These are phyloP conservation scores for Nerophis ophidion DNA, from an alignment of 2,113 vertebrate species.

Conservation along the genomic window DNA sequence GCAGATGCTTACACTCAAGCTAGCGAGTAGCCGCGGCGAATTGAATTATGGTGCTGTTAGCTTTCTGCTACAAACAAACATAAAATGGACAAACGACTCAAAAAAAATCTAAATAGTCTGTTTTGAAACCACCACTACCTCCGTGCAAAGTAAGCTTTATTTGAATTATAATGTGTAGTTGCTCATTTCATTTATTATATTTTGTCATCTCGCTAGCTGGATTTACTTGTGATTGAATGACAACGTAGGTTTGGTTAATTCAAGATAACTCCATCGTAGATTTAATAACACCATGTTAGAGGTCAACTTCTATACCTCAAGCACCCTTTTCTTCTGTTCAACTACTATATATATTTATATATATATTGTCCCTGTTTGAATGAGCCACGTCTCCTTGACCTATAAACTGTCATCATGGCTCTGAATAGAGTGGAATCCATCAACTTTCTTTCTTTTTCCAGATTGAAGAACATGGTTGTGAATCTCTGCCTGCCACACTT, in stretches of 20 bases:
- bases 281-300: no score
- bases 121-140: not conserved
- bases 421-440: not conserved
- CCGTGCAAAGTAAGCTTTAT: not conserved
- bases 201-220: not conserved
- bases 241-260: not conserved
- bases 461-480: constrained; percentile 77
- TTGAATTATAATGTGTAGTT: not conserved
- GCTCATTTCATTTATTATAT: not conserved
- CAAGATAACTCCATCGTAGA: not conserved
- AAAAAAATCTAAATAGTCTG: no score
- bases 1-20: not conserved
- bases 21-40: not conserved
- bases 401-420: not conserved
- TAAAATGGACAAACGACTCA: no score
- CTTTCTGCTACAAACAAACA: no score
- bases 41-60: no score
- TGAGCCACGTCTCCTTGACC: constrained; percentile 22
- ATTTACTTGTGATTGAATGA: not conserved
- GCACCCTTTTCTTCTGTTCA: not conserved
- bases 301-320: not conserved
- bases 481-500: constrained; percentile 88
- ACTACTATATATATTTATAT: no score
- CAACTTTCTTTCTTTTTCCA: constrained; percentile 19
- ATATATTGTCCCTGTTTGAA: not conserved